Evolutionary conservation across 37 sponge, comb jelly and placozoan genomes (phyloP).

Genomic region (Dysidea cf. avara): DNA sequence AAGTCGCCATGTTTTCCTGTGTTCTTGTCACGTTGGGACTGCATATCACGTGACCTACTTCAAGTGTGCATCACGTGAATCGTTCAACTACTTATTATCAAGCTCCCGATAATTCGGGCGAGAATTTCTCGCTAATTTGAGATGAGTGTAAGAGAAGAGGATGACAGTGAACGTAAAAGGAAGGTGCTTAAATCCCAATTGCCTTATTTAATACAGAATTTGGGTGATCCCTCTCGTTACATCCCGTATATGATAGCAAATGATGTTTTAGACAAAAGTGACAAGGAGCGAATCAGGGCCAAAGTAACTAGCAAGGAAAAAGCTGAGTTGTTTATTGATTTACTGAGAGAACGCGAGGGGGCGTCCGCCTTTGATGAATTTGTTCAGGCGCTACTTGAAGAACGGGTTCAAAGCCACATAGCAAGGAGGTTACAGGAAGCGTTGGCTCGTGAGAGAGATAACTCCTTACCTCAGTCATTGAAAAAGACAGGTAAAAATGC

Average conservation of each 20-base stretch:
- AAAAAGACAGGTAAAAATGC: too few relatives aligned
- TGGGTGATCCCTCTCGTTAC: constrained; percentile 66
- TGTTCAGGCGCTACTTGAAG: constrained; percentile 40
- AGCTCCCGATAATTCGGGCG: too few relatives aligned
- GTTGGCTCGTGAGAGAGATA: constrained; percentile 9
- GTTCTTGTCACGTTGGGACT: too few relatives aligned
- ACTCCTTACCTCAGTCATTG: not conserved
- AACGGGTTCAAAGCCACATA: constrained; percentile 66
- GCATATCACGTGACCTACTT: too few relatives aligned
- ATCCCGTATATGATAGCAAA: constrained; percentile 46
- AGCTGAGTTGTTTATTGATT: not conserved
- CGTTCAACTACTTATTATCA: too few relatives aligned
- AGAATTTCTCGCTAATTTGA: too few relatives aligned
- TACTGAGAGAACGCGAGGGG: not conserved
- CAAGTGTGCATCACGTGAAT: too few relatives aligned
- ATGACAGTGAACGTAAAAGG: constrained; percentile 15
- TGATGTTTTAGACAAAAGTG: constrained; percentile 13
- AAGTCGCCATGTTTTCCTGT: too few relatives aligned
- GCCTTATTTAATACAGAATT: constrained; percentile 37
- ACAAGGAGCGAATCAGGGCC: constrained; percentile 34
- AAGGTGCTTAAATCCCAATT: constrained; percentile 26
- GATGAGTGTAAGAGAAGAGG: constrained; percentile 1
- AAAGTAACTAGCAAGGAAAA: constrained; percentile 35
- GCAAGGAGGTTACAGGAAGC: constrained; percentile 33
- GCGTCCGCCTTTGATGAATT: constrained; percentile 52